phyloP scores from a whole-genome alignment of 1,140 invertebrate genomes.

The Marisa cornuarietis region DNA sequence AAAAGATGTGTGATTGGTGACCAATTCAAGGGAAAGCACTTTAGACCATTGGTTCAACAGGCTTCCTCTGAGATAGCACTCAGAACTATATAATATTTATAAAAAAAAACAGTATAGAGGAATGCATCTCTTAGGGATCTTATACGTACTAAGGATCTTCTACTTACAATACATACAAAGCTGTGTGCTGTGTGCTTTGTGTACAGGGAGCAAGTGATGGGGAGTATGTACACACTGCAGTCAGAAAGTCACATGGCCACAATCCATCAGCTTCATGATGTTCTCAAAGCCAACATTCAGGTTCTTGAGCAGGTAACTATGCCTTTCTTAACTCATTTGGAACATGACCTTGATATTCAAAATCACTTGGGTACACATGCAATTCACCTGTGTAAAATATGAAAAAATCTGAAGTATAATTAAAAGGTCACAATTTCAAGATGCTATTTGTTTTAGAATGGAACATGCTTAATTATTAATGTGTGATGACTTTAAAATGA shows the following conservation, averaged over 20 bases:
- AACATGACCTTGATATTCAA: too few relatives aligned
- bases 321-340: too few relatives aligned
- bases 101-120: neutral
- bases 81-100: neutral
- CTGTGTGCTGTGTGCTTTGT: neutral
- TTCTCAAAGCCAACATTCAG: conserved; percentile 57
- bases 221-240: conserved; percentile 46
- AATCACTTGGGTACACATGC: too few relatives aligned
- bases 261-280: conserved; percentile 51
- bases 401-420: too few relatives aligned
- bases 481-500: neutral
- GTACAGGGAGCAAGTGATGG: conserved; percentile 48
- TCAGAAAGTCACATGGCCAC: conserved; percentile 46
- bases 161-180: neutral
- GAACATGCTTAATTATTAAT: too few relatives aligned
- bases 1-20: too few relatives aligned
- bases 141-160: neutral
- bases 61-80: too few relatives aligned
- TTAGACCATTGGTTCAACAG: too few relatives aligned
- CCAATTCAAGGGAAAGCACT: too few relatives aligned
- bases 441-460: too few relatives aligned
- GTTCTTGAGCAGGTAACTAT: conserved; percentile 51
- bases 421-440: too few relatives aligned
- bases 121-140: neutral
- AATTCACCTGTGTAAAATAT: too few relatives aligned